A percentile compares a stretch with the other conserved stretches of the same genome.
phyloP scores from a whole-genome alignment of 2,888 invertebrate species.

The Cephus sareptanus region DNA sequence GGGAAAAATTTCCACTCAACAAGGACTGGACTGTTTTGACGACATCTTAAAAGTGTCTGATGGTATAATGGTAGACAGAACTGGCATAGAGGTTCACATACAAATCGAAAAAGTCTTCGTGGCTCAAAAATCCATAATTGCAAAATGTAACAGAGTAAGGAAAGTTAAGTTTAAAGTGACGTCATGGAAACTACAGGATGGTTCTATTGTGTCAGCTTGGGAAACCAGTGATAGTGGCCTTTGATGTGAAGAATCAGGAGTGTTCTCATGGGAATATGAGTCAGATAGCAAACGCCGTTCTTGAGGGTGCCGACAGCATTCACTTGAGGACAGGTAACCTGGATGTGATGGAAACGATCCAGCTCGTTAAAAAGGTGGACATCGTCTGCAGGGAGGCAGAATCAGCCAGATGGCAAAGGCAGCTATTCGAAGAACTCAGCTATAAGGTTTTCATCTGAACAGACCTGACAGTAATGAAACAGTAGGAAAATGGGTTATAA shows the following conservation, averaged over 20 bases:
- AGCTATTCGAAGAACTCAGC: slow-evolving; percentile 53
- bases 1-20: slow-evolving; percentile 42
- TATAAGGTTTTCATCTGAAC: slow-evolving; percentile 31
- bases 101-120: slow-evolving; percentile 68
- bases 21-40: slow-evolving; percentile 65
- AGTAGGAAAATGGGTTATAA: neutral
- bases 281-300: slow-evolving; percentile 78
- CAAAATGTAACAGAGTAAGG: slow-evolving; percentile 56
- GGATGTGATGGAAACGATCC: slow-evolving; percentile 73
- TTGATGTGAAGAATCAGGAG: slow-evolving; percentile 70
- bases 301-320: slow-evolving; percentile 79
- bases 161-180: neutral
- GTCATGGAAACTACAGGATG: neutral
- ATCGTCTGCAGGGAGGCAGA: slow-evolving; percentile 77
- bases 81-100: slow-evolving; percentile 68
- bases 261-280: slow-evolving; percentile 74
- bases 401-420: slow-evolving; percentile 73
- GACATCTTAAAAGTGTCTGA: slow-evolving; percentile 71
- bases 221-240: slow-evolving; percentile 72
- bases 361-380: slow-evolving; percentile 66
- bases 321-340: slow-evolving; percentile 79
- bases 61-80: slow-evolving; percentile 78
- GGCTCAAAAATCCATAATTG: slow-evolving; percentile 70
- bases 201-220: slow-evolving; percentile 61
- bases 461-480: neutral